Evolutionary conservation across 2,113 vertebrate species (phyloP).

Genomic region (Cyanoramphus novaezelandiae): DNA sequence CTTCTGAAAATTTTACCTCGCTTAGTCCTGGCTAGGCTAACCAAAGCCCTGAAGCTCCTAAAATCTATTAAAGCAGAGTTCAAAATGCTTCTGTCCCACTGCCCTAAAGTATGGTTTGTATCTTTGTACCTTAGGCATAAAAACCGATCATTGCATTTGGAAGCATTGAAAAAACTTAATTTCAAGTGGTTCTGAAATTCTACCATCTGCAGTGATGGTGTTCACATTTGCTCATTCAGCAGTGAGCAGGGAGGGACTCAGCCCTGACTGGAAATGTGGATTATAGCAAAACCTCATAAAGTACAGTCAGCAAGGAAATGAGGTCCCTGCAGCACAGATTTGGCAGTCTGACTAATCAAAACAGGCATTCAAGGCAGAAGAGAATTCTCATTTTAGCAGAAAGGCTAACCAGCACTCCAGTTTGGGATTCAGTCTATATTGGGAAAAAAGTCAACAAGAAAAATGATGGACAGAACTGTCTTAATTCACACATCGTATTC

Average conservation of each 20-base stretch:
- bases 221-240: neutral
- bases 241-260: neutral
- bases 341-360: neutral
- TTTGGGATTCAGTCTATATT: neutral
- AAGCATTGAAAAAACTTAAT: neutral
- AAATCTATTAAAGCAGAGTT: slow-evolving; percentile 55
- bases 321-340: neutral
- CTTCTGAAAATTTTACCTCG: slow-evolving; percentile 48
- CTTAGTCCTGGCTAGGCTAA: slow-evolving; percentile 24
- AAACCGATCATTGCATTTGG: neutral
- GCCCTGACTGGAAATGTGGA: neutral
- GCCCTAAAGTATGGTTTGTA: neutral
- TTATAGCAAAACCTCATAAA: neutral
- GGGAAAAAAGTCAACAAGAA: neutral
- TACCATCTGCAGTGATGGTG: neutral
- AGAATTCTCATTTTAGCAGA: neutral
- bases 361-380: neutral
- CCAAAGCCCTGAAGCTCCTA: slow-evolving; percentile 12
- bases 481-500: neutral
- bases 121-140: neutral
- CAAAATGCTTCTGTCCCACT: neutral
- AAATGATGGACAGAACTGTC: neutral
- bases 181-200: neutral
- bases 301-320: neutral
- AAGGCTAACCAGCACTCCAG: neutral